These are phyloP conservation scores for Coelinius sp. DNA, from an alignment of 2,888 invertebrate genomes.

Conservation along the genomic window DNA sequence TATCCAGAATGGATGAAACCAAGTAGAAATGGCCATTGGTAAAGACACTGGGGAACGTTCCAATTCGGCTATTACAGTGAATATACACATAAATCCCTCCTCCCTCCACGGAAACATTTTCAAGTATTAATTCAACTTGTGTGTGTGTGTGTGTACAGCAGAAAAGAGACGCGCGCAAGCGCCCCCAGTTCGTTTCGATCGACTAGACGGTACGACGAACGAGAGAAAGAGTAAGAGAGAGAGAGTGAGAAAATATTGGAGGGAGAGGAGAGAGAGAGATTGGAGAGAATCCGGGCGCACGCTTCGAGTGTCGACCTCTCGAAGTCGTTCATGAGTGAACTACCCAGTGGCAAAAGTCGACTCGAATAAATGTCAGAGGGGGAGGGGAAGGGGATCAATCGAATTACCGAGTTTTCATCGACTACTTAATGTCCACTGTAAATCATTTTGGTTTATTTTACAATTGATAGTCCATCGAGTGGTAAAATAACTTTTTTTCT, in stretches of 20 bases:
- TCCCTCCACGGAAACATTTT: conserved; percentile 7
- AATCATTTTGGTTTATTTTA: background rate
- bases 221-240: background rate
- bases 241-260: background rate
- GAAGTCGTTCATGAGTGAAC: conserved; percentile 17
- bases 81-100: background rate
- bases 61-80: background rate
- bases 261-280: background rate
- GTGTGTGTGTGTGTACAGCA: background rate
- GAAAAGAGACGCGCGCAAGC: conserved; percentile 21
- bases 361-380: background rate
- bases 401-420: conserved; percentile 13
- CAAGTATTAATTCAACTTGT: conserved; percentile 21
- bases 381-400: conserved; percentile 1
- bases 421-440: background rate
- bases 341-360: conserved; percentile 15
- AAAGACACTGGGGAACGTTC: background rate
- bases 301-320: conserved; percentile 38
- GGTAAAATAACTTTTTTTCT: background rate
- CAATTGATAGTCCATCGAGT: background rate
- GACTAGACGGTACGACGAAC: conserved; percentile 15
- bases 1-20: conserved; percentile 1
- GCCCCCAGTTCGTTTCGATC: conserved; percentile 34
- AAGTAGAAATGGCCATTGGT: conserved; percentile 1
- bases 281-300: conserved; percentile 14